A percentile compares a stretch with the other conserved stretches of the same genome.
phyloP scores from a whole-genome alignment of 2,888 invertebrate species.

The Hedya salicella region DNA sequence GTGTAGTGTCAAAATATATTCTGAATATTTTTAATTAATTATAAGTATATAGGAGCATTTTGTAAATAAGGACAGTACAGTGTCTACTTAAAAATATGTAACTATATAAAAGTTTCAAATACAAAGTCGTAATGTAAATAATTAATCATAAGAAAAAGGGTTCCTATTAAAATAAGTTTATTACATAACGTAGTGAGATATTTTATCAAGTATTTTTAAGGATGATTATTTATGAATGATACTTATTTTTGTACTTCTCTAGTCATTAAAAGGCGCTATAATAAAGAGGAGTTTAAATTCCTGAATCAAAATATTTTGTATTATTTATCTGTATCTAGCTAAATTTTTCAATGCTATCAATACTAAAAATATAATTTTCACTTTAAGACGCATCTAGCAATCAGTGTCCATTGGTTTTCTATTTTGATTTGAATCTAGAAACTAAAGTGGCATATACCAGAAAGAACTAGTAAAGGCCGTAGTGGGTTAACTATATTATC shows the following conservation, averaged over 20 bases:
- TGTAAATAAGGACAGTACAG: slow-evolving; percentile 6
- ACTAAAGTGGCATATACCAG: too few relatives aligned
- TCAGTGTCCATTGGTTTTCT: too few relatives aligned
- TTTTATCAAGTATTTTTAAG: slow-evolving; percentile 51
- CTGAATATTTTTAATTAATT: neutral
- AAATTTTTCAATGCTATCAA: too few relatives aligned
- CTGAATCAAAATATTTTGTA: slow-evolving; percentile 51
- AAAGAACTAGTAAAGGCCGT: too few relatives aligned
- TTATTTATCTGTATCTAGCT: slow-evolving; percentile 13
- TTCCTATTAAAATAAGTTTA: slow-evolving; percentile 48
- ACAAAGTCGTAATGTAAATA: slow-evolving; percentile 53
- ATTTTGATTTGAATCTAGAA: too few relatives aligned
- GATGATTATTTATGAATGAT: slow-evolving; percentile 71
- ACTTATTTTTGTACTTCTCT: slow-evolving; percentile 67
- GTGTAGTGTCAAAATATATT: neutral
- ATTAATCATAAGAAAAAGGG: slow-evolving; percentile 54
- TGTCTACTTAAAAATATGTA: neutral
- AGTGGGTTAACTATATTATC: too few relatives aligned
- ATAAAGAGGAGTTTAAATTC: slow-evolving; percentile 72
- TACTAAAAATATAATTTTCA: too few relatives aligned
- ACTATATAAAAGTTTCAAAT: neutral
- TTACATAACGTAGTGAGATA: slow-evolving; percentile 42
- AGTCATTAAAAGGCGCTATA: slow-evolving; percentile 76
- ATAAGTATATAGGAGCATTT: neutral
- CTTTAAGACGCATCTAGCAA: too few relatives aligned